These are phyloP conservation scores for Panagrolaimus sp. DNA, from an alignment of 1,140 invertebrate genomes.

Conservation along the genomic window DNA sequence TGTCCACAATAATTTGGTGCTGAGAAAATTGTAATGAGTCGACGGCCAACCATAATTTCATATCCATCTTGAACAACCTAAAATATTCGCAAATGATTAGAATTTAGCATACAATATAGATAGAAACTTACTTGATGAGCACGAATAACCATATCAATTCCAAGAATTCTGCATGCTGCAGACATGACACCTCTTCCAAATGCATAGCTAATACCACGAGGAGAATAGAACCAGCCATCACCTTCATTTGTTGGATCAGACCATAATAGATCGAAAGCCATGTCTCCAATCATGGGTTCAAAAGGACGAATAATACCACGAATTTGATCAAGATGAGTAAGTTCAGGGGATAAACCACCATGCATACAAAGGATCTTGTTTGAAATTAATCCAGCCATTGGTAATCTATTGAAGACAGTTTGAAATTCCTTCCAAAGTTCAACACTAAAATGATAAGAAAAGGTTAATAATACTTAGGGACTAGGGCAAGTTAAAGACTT, in stretches of 20 bases:
- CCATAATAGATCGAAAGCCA: conserved; percentile 48
- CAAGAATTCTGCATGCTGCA: conserved; percentile 32
- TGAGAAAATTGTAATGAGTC: conserved; percentile 46
- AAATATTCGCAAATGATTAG: no score
- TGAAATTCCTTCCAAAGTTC: conserved; percentile 60
- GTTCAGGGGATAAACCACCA: conserved; percentile 41
- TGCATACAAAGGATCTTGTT: conserved; percentile 39
- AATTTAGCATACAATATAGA: neutral
- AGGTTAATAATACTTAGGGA: no score
- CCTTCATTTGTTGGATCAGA: conserved; percentile 45
- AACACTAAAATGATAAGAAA: no score
- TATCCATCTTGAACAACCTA: conserved; percentile 46
- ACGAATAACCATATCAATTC: conserved; percentile 42
- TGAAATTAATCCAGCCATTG: conserved; percentile 40
- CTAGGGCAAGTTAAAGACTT: no score
- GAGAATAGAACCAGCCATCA: conserved; percentile 42
- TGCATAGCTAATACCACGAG: conserved; percentile 41
- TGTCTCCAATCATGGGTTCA: conserved; percentile 41
- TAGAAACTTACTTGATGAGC: conserved; percentile 34
- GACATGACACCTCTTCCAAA: conserved; percentile 44
- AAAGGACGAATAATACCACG: conserved; percentile 38
- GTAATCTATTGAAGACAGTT: conserved; percentile 57
- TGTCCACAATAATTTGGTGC: conserved; percentile 46
- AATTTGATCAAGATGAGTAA: conserved; percentile 37
- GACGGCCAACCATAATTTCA: conserved; percentile 39